Percentiles rank a stretch among this genome's conserved stretches.
phyloP scores from a whole-genome alignment of 2,888 invertebrate species.

The Strigamia crassipes region DNA sequence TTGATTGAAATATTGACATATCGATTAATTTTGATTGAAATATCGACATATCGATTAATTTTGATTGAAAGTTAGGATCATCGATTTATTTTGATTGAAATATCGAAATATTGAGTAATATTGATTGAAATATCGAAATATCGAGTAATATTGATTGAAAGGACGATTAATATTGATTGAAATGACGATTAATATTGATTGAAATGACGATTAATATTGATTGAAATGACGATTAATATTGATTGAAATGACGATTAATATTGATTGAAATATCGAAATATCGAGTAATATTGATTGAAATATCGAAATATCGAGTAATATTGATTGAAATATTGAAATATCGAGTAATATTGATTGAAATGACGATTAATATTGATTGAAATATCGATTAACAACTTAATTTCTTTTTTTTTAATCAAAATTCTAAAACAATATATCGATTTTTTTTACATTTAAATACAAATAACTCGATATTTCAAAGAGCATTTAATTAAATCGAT shows the following conservation, averaged over 20 bases:
- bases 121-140: neutral
- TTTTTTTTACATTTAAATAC: slow-evolving; percentile 53
- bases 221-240: too few species aligned
- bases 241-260: neutral
- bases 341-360: slow-evolving; percentile 56
- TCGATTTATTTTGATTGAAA: slow-evolving; percentile 57
- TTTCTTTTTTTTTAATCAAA: too few species aligned
- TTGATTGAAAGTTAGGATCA: too few species aligned
- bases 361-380: slow-evolving; percentile 50
- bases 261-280: neutral
- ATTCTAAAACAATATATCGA: too few species aligned
- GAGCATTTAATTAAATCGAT: too few species aligned
- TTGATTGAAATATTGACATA: neutral
- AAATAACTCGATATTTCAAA: too few species aligned
- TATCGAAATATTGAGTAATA: slow-evolving; percentile 50
- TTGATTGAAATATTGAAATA: too few species aligned
- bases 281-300: neutral
- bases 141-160: too few species aligned
- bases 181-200: slow-evolving; percentile 53
- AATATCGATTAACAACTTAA: too few species aligned
- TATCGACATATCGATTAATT: neutral
- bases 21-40: neutral
- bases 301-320: neutral
- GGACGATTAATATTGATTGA: slow-evolving; percentile 56
- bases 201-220: neutral